Evolutionary conservation across 2,797 vertebrate genomes (phyloP).

Genomic region (Geotrypetes seraphini): DNA sequence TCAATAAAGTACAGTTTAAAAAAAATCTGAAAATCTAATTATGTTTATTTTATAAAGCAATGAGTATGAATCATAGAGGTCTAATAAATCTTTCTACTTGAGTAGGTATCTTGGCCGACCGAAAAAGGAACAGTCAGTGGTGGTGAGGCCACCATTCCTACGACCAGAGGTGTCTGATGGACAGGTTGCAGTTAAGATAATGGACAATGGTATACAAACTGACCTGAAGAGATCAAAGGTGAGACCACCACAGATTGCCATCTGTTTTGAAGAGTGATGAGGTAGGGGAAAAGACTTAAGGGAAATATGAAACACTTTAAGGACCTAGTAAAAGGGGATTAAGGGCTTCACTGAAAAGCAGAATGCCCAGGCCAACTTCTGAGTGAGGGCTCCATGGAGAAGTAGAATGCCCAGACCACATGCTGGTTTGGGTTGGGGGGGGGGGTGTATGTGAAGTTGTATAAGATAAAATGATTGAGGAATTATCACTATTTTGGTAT

Average conservation of each 20-base stretch:
- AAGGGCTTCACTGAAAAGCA: no score
- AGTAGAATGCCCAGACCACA: no score
- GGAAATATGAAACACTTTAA: neutral
- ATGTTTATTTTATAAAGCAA: no score
- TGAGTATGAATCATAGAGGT: neutral
- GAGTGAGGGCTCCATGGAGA: no score
- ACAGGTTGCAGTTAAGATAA: constrained; percentile 80
- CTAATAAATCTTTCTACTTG: neutral
- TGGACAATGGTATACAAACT: constrained; percentile 92
- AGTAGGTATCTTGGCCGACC: constrained; percentile 80
- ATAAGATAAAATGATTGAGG: no score
- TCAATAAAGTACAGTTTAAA: no score
- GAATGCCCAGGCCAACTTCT: no score
- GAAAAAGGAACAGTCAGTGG: constrained; percentile 58
- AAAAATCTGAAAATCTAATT: no score
- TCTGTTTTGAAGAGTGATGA: neutral
- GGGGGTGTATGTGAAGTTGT: no score
- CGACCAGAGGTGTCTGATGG: constrained; percentile 74
- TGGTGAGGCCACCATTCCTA: constrained; percentile 83
- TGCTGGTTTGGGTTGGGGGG: no score
- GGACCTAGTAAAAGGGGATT: constrained; percentile 5
- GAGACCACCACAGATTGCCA: constrained; percentile 9
- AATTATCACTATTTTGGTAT: no score
- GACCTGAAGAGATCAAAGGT: constrained; percentile 69
- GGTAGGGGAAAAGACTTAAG: no score